Conservation (phyloP, 1,140 invertebrate species). For the Pectinophora gossypiella region DNA sequence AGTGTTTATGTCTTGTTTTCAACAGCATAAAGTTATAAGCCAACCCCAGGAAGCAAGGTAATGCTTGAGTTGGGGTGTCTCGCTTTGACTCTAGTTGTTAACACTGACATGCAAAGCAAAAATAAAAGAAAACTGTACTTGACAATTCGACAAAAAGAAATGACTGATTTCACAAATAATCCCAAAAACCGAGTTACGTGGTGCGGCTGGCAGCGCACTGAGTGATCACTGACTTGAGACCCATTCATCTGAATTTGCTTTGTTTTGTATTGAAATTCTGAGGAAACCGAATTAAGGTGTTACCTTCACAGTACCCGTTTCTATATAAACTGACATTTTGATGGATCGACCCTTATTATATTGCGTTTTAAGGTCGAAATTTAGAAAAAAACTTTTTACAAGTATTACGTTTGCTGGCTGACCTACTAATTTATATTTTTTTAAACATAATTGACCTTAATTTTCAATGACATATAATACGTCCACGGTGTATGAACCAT, state of each 20-base stretch:
- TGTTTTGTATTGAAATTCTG: conserved; percentile 23
- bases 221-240: conserved; percentile 27
- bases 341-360: conserved; percentile 25
- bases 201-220: conserved; percentile 24
- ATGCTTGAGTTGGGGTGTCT: no score
- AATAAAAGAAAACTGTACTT: neutral
- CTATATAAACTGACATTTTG: conserved; percentile 19
- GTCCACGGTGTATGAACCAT: no score
- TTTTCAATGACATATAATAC: no score
- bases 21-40: no score
- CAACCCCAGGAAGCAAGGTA: no score
- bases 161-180: neutral
- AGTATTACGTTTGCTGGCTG: no score
- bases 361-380: no score
- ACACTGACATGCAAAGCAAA: neutral
- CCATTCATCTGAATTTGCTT: conserved; percentile 21
- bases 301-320: conserved; percentile 14
- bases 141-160: neutral
- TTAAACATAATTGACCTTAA: no score
- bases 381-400: no score
- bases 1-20: no score
- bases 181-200: neutral
- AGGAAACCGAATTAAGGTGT: conserved; percentile 1
- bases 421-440: no score
- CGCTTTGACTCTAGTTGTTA: no score